phyloP scores from a whole-genome alignment of 2,888 invertebrate genomes.

The Thymelicus lineola region DNA sequence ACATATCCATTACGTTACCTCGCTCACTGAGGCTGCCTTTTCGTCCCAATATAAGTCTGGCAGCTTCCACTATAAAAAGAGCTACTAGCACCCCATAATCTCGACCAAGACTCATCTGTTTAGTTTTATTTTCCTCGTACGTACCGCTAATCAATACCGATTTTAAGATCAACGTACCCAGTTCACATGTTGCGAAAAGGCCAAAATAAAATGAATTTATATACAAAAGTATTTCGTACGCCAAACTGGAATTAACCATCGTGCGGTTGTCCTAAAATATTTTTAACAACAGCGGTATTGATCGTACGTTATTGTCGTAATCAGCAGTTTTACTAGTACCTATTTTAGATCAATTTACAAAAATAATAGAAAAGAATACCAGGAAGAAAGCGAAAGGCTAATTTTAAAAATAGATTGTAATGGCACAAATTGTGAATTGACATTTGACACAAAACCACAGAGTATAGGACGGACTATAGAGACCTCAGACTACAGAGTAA shows the following conservation, averaged over 20 bases:
- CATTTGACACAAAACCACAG: not conserved
- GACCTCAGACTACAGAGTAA: too few species aligned
- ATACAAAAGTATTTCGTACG: slow-evolving; percentile 93
- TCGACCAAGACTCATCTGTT: slow-evolving; percentile 88
- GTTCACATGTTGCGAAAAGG: slow-evolving; percentile 92
- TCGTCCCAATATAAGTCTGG: slow-evolving; percentile 93
- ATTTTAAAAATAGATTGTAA: slow-evolving; percentile 27
- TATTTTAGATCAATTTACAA: slow-evolving; percentile 18
- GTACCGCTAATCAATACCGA: slow-evolving; percentile 86
- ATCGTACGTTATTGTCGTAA: not conserved
- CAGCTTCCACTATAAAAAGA: slow-evolving; percentile 91
- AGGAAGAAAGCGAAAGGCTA: slow-evolving; percentile 11
- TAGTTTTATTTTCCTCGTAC: slow-evolving; percentile 87
- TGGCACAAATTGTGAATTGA: too few species aligned
- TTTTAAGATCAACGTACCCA: slow-evolving; percentile 92
- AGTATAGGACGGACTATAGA: too few species aligned
- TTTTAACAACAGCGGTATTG: not conserved
- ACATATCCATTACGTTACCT: slow-evolving; percentile 63
- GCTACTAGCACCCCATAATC: slow-evolving; percentile 92
- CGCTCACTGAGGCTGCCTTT: slow-evolving; percentile 94
- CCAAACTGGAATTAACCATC: slow-evolving; percentile 91
- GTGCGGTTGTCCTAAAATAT: slow-evolving; percentile 1
- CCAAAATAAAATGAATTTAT: slow-evolving; percentile 95
- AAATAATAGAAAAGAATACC: slow-evolving; percentile 14
- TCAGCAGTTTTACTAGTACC: not conserved